These are phyloP conservation scores for Alectura lathami DNA, from an alignment of 2,113 vertebrate species.

Conservation along the genomic window DNA sequence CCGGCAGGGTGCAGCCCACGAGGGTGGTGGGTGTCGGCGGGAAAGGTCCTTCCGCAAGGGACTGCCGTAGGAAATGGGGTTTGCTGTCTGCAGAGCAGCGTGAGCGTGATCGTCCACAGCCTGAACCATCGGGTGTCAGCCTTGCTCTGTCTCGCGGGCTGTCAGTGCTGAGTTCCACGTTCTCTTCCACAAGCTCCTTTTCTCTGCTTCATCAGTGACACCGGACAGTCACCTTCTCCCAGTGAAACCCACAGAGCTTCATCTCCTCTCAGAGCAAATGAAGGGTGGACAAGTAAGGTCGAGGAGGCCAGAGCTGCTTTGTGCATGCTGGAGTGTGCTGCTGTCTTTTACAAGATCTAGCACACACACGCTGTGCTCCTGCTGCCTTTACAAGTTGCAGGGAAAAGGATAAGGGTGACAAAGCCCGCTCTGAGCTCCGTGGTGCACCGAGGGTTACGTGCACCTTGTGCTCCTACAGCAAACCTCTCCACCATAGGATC, in stretches of 20 bases:
- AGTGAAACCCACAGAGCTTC: background rate
- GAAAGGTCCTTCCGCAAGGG: background rate
- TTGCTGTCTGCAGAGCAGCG: background rate
- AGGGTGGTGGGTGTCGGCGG: rapidly evolving
- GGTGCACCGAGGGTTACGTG: background rate
- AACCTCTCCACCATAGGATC: rapidly evolving
- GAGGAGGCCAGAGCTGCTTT: background rate
- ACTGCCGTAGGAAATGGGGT: background rate
- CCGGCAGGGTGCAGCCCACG: too few species aligned
- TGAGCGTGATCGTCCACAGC: rapidly evolving
- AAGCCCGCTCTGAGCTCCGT: background rate
- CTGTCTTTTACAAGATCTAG: rapidly evolving
- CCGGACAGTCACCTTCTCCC: background rate
- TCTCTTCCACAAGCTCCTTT: background rate
- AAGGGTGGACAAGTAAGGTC: background rate
- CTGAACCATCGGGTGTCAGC: background rate
- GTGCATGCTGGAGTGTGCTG: background rate
- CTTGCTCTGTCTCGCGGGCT: background rate
- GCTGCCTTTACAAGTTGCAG: background rate
- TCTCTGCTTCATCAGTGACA: background rate
- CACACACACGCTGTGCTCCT: background rate
- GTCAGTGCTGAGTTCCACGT: background rate
- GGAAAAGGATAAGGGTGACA: background rate
- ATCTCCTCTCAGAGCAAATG: background rate
- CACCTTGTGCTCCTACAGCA: background rate